Evolutionary conservation across 2,888 invertebrate species (phyloP).

Genomic region (Thymelicus acteon): DNA sequence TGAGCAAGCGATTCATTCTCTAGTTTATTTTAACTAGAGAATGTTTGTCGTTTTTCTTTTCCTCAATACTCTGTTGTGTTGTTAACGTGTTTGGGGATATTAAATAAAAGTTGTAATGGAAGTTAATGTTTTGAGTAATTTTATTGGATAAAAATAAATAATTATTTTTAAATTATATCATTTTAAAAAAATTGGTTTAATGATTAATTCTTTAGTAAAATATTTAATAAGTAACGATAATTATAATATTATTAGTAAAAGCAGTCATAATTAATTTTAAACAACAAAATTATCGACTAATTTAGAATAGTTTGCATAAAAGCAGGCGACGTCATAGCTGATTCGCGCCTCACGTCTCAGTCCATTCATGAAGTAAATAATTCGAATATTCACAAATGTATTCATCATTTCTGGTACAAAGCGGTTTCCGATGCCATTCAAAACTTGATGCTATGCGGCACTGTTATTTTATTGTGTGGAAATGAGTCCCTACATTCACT

Average conservation of each 20-base stretch:
- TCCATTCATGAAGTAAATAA: constrained; percentile 24
- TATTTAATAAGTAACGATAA: no score
- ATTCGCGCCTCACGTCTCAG: constrained; percentile 22
- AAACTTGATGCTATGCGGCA: background rate
- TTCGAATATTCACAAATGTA: constrained; percentile 16
- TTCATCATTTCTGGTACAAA: constrained; percentile 22
- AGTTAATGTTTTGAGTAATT: no score
- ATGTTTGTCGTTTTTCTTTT: no score
- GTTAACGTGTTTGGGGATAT: no score
- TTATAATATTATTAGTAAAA: no score
- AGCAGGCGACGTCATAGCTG: constrained; percentile 21
- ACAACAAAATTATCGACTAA: constrained; percentile 8
- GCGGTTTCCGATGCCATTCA: constrained; percentile 4
- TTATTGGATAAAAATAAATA: no score
- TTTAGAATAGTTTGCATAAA: constrained; percentile 10
- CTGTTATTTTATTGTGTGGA: constrained; percentile 2
- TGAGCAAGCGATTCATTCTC: background rate
- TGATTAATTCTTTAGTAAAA: no score
- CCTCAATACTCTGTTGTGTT: no score
- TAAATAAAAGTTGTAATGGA: no score
- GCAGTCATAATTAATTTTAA: no score
- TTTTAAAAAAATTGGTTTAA: no score
- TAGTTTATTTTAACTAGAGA: background rate
- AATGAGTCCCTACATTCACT: background rate
- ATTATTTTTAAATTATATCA: no score